These are phyloP conservation scores for Agapornis canus DNA, from an alignment of 2,797 vertebrate genomes.

Conservation along the genomic window DNA sequence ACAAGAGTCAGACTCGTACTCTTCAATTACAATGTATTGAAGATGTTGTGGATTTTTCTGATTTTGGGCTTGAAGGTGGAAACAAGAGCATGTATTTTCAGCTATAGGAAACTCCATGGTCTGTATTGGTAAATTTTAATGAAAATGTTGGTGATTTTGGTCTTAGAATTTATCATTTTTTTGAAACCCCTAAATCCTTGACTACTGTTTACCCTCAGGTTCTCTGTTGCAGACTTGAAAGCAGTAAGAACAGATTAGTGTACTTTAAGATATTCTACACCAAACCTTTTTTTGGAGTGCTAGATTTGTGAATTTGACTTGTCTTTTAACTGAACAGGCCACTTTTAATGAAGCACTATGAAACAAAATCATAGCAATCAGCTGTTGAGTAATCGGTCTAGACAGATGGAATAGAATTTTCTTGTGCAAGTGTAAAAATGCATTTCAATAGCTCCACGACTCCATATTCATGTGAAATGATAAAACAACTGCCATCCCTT, in stretches of 20 bases:
- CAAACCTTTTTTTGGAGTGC: background rate
- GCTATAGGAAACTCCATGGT: background rate
- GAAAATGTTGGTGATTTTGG: background rate
- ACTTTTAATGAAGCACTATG: background rate
- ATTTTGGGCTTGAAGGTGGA: background rate
- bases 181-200: rapidly evolving
- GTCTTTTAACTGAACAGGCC: background rate
- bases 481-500: background rate
- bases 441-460: background rate
- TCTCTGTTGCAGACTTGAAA: background rate
- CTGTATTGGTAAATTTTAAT: background rate
- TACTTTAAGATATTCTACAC: background rate
- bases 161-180: background rate
- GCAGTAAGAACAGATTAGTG: background rate
- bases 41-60: background rate
- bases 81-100: background rate
- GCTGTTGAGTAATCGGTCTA: background rate
- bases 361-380: background rate
- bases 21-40: background rate
- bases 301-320: background rate
- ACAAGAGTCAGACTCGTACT: background rate
- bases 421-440: background rate
- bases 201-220: background rate
- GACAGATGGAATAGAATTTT: background rate
- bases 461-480: background rate